Base-by-base conservation (phyloP, 2,113 vertebrate species). In the Bujurquina vittata region DNA sequence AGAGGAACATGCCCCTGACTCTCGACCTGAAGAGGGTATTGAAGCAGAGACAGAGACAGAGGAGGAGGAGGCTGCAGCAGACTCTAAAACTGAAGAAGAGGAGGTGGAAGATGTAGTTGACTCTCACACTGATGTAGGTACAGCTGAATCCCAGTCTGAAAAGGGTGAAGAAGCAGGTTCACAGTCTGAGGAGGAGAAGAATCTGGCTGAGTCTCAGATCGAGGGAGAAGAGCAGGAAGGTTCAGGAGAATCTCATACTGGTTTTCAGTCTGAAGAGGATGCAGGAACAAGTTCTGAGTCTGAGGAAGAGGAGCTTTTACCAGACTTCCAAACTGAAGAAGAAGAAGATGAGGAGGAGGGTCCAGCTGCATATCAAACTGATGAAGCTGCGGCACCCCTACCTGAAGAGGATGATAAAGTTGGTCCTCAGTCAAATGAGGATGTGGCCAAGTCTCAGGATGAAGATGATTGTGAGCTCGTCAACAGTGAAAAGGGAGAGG, bases 391-490 rank as follows among this genome's bases (percentile, higher is more conserved):
- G 54, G 67, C 18, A 72, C 18, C 63, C 23, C 78, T 75, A 5
- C 2, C 22, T 31, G 54, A 49, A 10, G 75, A 52, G 1, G 67
- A 75, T 7, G 40, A 15, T 46, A 29, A 22, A 10, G 54, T 17
- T 2, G n/a, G 35, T 29, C 59, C n/a, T 62, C 69, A 35, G 7
- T 60, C 61, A 79, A 59, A 84, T 4, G 63, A 23, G 4, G 12
- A 18, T 1, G 23, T 57, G 14, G 2, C 43, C 56, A 69, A 88
- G 59, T 83, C 80, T 75, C 79, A 76, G 31, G 33, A 26, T 4
- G 69, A 83, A 77, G 59, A 83, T 29, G 79, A 82, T 20, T 57
- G 76, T 35, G 67, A 29, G n/a, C 52, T 52, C 17, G n/a, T 33
- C 4, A 49, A 17, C 1, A 11, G 4, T 18, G 74, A 72, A 23